Conservation (phyloP, 2,113 vertebrate species). For the Diadophis punctatus region DNA sequence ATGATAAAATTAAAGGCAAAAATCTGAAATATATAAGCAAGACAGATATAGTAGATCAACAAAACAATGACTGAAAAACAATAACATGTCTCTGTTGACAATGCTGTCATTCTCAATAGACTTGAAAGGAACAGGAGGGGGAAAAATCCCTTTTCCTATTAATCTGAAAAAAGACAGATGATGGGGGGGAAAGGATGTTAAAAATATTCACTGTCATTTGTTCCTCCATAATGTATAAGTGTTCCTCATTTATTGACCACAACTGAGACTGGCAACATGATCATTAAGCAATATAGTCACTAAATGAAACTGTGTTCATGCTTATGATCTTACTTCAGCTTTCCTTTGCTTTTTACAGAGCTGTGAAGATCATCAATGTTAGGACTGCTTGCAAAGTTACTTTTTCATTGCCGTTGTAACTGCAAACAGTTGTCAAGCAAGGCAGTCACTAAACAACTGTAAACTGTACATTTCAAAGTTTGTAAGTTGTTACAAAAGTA, state of each 20-base stretch:
- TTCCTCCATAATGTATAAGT: neutral
- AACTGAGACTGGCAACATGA: neutral
- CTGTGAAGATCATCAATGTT: neutral
- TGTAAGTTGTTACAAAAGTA: neutral
- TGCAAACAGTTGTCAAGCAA: neutral
- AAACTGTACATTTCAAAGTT: neutral
- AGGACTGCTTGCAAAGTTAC: neutral
- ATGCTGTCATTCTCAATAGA: neutral
- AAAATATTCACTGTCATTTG: neutral
- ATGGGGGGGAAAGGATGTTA: neutral
- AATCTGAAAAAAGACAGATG: neutral
- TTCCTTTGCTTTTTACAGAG: neutral
- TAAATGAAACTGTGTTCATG: neutral
- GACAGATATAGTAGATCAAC: neutral
- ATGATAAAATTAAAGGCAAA: neutral
- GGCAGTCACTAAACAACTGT: neutral
- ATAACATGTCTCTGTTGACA: neutral
- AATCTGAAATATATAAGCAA: neutral
- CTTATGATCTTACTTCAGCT: neutral
- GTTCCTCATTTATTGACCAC: neutral
- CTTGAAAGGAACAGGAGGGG: neutral
- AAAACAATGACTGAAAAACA: neutral
- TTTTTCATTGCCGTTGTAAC: neutral
- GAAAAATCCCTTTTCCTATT: neutral
- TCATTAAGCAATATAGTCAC: neutral